These are phyloP conservation scores for Ashinkailepas kermadecensis DNA, from an alignment of 2,888 invertebrate genomes.

Conservation along the genomic window DNA sequence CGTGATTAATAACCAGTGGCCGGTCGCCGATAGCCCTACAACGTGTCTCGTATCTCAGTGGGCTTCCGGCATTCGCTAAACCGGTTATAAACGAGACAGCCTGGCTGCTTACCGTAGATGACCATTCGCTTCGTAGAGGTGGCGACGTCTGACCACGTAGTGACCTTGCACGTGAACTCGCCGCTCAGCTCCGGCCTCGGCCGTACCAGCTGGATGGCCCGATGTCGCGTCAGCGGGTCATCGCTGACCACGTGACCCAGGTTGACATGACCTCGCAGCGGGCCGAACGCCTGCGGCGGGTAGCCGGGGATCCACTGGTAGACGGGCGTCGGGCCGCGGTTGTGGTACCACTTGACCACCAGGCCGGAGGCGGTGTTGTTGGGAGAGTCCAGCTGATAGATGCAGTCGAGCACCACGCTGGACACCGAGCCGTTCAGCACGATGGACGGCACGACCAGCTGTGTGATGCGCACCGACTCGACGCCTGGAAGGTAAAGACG, in stretches of 20 bases:
- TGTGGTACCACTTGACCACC: conserved; percentile 37
- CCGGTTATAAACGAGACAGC: conserved; percentile 35
- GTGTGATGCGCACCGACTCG: not conserved
- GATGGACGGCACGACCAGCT: not conserved
- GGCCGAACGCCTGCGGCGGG: conserved; percentile 30
- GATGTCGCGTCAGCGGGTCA: conserved; percentile 49
- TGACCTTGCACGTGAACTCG: conserved; percentile 63
- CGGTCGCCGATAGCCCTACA: too few species aligned
- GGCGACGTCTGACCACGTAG: conserved; percentile 60
- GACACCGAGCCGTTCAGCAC: conserved; percentile 25
- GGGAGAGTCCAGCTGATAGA: conserved; percentile 38
- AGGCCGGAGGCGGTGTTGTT: conserved; percentile 34
- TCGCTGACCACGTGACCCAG: conserved; percentile 18
- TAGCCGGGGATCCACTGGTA: conserved; percentile 37
- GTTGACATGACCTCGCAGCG: not conserved
- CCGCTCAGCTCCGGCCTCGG: conserved; percentile 63
- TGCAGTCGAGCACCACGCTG: conserved; percentile 25
- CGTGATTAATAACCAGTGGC: too few species aligned
- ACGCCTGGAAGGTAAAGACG: not conserved
- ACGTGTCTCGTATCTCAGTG: not conserved
- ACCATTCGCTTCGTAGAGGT: conserved; percentile 56
- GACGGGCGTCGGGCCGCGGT: conserved; percentile 37
- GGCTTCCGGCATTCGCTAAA: not conserved
- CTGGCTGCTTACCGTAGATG: conserved; percentile 54
- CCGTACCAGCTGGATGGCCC: conserved; percentile 59